Conservation (phyloP, 2,888 invertebrate species). For the Erebia palarica region DNA sequence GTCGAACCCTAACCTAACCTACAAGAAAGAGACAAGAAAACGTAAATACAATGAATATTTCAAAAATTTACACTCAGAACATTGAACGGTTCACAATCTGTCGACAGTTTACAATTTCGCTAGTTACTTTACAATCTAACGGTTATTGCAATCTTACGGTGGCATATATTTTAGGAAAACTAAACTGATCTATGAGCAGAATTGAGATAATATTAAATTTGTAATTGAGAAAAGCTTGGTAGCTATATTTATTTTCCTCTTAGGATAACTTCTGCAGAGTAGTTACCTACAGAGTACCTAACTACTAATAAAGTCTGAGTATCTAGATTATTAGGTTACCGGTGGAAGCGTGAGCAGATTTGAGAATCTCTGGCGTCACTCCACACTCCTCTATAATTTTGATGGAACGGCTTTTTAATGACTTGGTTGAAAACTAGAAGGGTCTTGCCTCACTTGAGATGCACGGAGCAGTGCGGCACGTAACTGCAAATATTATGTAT, state of each 20-base stretch:
- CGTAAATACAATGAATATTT: too few relatives aligned
- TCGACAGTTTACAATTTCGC: too few relatives aligned
- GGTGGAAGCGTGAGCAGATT: conserved; percentile 3
- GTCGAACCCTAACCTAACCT: too few relatives aligned
- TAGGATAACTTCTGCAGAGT: not conserved
- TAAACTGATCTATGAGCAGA: not conserved
- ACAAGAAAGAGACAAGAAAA: too few relatives aligned
- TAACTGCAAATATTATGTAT: too few relatives aligned
- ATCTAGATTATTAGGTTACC: conserved; percentile 14
- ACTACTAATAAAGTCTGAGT: not conserved
- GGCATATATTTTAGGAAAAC: not conserved
- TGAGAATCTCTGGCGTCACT: conserved; percentile 8
- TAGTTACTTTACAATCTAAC: too few relatives aligned
- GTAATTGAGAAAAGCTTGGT: conserved; percentile 7
- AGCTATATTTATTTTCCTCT: conserved; percentile 13
- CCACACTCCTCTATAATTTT: not conserved
- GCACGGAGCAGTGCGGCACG: too few relatives aligned
- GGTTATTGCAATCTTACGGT: too few relatives aligned
- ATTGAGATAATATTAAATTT: conserved; percentile 2
- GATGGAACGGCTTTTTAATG: not conserved
- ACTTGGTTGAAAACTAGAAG: not conserved
- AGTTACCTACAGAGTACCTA: not conserved
- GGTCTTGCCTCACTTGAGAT: too few relatives aligned
- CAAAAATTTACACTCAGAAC: too few relatives aligned
- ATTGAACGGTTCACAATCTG: too few relatives aligned